Percentiles rank a stretch among this genome's conserved stretches.
Evolutionary conservation across 2,113 vertebrate species (phyloP).

Genomic region (Cyanoliseus patagonus): DNA sequence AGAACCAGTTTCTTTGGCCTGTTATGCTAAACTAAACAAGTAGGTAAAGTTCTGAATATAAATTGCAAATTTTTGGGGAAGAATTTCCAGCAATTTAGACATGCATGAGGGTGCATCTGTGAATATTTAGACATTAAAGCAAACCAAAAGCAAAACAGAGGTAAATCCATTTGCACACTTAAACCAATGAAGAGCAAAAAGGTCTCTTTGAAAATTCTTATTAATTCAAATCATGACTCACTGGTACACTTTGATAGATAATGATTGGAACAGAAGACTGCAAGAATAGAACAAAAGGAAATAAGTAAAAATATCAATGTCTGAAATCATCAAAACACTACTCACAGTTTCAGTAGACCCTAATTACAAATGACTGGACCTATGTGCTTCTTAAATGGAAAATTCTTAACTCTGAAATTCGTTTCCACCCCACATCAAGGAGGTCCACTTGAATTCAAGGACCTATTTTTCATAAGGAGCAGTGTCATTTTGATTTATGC

Average conservation of each 20-base stretch:
- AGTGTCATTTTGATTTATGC: background rate
- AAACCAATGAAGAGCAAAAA: background rate
- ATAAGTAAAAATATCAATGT: slow-evolving; percentile 6
- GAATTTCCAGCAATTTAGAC: background rate
- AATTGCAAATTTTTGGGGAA: background rate
- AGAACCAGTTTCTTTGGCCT: background rate
- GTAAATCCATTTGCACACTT: background rate
- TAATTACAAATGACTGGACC: background rate
- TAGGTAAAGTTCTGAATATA: background rate
- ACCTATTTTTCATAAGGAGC: background rate
- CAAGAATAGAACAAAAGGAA: background rate
- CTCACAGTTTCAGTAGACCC: background rate
- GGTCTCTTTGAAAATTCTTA: background rate
- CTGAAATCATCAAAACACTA: background rate
- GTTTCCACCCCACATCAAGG: background rate
- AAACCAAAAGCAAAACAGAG: background rate
- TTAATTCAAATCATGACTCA: background rate
- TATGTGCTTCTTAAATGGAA: background rate
- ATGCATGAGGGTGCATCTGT: background rate
- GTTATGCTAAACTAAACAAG: background rate
- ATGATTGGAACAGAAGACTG: background rate
- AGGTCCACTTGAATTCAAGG: background rate
- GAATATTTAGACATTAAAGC: background rate
- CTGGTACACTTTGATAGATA: background rate
- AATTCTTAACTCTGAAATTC: background rate